phyloP scores from a whole-genome alignment of 2,888 invertebrate species.

The Noctua janthina region DNA sequence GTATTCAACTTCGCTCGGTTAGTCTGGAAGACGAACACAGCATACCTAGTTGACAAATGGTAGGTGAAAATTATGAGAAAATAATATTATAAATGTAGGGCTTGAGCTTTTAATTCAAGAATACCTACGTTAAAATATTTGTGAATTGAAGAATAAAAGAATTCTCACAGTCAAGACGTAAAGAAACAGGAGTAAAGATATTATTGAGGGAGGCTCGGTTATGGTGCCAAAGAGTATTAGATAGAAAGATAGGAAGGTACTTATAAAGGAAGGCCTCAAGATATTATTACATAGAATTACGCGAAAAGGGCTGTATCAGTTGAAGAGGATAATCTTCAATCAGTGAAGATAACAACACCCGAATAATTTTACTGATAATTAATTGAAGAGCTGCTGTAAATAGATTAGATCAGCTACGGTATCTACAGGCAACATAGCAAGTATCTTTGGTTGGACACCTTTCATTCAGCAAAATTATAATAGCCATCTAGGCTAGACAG shows the following conservation, averaged over 20 bases:
- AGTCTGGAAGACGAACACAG: neutral
- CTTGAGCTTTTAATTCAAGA: neutral
- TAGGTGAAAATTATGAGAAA: neutral
- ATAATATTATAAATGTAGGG: neutral
- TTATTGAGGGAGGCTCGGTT: neutral
- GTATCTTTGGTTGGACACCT: neutral
- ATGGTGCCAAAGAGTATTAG: neutral
- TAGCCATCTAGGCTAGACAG: neutral
- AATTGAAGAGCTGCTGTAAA: neutral
- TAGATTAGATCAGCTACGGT: neutral
- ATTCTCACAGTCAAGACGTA: neutral
- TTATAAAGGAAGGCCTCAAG: neutral
- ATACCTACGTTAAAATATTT: neutral
- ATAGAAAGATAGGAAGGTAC: constrained; percentile 2
- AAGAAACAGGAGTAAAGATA: neutral
- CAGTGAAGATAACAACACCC: constrained; percentile 4
- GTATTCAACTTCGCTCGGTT: neutral
- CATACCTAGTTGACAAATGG: neutral
- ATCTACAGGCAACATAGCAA: neutral
- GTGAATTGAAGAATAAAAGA: constrained; percentile 7
- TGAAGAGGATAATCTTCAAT: constrained; percentile 17
- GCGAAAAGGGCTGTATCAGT: neutral
- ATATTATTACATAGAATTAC: constrained; percentile 9
- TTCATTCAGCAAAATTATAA: neutral
- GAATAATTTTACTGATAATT: neutral